phyloP scores from a whole-genome alignment of 53 echinoderm and acorn worm species.

The Echinometra lucunter region DNA sequence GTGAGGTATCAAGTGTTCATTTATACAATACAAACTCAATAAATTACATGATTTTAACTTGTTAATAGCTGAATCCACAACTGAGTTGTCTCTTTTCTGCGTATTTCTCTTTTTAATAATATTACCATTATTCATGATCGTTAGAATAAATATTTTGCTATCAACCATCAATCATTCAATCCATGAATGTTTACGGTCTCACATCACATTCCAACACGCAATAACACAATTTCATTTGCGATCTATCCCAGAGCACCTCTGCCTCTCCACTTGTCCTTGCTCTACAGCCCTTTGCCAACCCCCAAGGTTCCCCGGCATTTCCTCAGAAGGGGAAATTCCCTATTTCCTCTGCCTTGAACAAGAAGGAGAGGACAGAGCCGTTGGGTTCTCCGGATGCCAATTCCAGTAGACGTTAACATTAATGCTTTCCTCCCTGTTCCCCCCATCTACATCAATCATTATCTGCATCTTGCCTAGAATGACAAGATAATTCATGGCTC shows the following conservation, averaged over 20 bases:
- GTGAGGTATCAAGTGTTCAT: too few species aligned
- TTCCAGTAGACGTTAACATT: slow-evolving; percentile 44
- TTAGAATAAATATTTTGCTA: background rate
- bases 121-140: background rate
- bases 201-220: background rate
- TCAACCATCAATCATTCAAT: background rate
- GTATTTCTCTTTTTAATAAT: too few species aligned
- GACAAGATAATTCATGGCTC: background rate
- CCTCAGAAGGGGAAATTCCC: slow-evolving; percentile 44
- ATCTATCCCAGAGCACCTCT: background rate
- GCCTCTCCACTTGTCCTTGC: background rate
- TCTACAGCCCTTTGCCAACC: slow-evolving; percentile 17
- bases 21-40: too few species aligned
- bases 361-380: slow-evolving; percentile 38
- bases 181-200: background rate
- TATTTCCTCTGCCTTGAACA: slow-evolving; percentile 48
- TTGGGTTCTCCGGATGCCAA: background rate
- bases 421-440: slow-evolving; percentile 32
- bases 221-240: background rate
- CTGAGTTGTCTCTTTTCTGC: too few species aligned
- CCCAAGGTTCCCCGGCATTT: slow-evolving; percentile 22
- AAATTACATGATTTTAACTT: too few species aligned
- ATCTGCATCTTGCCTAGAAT: background rate
- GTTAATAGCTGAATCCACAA: too few species aligned
- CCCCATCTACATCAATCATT: background rate